Conservation (phyloP, 2,797 vertebrate genomes). For the Clarias fuscus region DNA sequence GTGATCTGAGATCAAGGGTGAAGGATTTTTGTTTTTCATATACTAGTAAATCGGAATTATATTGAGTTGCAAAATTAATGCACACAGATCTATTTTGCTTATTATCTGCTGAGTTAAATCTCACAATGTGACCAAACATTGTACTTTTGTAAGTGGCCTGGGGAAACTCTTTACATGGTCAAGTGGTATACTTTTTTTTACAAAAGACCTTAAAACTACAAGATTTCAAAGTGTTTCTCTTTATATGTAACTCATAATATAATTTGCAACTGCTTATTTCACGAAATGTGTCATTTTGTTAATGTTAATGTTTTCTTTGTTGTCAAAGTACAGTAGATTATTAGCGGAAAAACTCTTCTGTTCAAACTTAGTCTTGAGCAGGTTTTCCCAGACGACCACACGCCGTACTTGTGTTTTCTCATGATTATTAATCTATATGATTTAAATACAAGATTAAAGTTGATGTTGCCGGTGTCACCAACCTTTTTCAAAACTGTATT, state of each 20-base stretch:
- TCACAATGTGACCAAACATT: not conserved
- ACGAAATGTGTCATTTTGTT: not conserved
- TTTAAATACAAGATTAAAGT: not conserved
- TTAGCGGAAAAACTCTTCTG: too few species aligned
- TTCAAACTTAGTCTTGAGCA: not conserved
- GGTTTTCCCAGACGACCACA: not conserved
- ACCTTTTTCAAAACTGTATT: not conserved
- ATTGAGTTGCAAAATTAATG: too few species aligned
- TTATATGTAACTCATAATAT: too few species aligned
- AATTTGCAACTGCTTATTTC: too few species aligned
- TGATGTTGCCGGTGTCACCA: not conserved
- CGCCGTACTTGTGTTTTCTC: not conserved
- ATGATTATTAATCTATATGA: not conserved
- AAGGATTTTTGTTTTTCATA: not conserved
- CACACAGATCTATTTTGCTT: not conserved
- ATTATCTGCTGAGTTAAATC: not conserved
- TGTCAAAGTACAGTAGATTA: not conserved
- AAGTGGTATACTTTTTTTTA: not conserved
- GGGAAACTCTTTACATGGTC: not conserved
- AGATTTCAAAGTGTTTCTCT: too few species aligned
- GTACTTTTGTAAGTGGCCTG: not conserved
- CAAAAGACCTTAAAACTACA: not conserved
- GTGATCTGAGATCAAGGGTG: not conserved
- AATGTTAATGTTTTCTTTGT: not conserved
- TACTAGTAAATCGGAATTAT: not conserved